A percentile compares a stretch with the other conserved stretches of the same genome.
Conservation (phyloP, 2,888 invertebrate species). For the Psylliodes chrysocephalus region DNA sequence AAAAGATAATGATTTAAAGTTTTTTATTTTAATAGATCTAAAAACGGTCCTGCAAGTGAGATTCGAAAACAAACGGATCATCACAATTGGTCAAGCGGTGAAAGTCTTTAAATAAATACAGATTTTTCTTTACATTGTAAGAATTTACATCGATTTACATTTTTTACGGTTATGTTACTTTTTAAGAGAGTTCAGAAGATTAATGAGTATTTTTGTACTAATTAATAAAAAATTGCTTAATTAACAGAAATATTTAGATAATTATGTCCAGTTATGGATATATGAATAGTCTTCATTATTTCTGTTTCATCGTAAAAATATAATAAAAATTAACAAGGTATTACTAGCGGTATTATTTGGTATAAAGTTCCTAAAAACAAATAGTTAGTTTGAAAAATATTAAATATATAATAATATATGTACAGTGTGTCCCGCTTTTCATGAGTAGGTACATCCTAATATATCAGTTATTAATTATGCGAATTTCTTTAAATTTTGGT, state of each 20-base stretch:
- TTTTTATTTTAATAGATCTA: not conserved
- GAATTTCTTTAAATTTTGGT: no score
- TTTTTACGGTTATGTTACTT: slow-evolving; percentile 4
- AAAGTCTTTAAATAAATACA: slow-evolving; percentile 3
- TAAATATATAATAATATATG: no score
- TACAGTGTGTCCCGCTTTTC: no score
- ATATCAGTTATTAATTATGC: no score
- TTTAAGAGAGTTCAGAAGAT: not conserved
- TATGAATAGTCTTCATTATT: not conserved
- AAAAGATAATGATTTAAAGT: not conserved
- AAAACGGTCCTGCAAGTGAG: slow-evolving; percentile 5
- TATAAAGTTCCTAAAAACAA: no score
- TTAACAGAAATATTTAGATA: not conserved
- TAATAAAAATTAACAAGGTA: no score
- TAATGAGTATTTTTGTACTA: not conserved
- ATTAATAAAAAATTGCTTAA: not conserved
- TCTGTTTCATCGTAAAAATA: not conserved
- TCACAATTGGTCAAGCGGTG: not conserved
- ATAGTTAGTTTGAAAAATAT: no score
- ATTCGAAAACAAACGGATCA: slow-evolving; percentile 1
- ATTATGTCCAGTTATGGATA: slow-evolving; percentile 1
- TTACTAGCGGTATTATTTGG: no score
- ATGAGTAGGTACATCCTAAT: no score
- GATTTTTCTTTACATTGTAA: not conserved
- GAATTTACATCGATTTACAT: slow-evolving; percentile 10